Conservation (phyloP, 2,888 invertebrate genomes). For the Reticulitermes lucifugus region DNA sequence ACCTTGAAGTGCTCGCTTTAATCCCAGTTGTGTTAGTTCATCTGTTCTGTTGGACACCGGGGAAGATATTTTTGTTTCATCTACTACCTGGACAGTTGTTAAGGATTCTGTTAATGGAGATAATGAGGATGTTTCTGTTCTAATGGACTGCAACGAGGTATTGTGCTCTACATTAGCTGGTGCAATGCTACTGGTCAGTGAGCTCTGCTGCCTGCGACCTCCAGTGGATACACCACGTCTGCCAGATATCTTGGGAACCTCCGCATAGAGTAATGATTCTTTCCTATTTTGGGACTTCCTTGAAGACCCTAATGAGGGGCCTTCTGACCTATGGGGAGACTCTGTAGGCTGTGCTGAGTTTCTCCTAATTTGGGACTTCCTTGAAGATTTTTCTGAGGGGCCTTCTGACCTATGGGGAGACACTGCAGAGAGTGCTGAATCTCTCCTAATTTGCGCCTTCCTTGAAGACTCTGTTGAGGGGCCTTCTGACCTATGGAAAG, state of each 20-base stretch:
- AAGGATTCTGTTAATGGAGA: not conserved
- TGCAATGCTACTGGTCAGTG: not conserved
- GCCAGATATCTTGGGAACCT: constrained; percentile 4
- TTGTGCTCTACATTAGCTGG: not conserved
- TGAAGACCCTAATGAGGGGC: not conserved
- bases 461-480: constrained; percentile 1
- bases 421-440: not conserved
- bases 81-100: not conserved
- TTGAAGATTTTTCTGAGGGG: not conserved
- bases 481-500: not conserved
- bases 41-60: not conserved
- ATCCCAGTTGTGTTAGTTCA: not conserved
- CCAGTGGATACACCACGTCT: not conserved
- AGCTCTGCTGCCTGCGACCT: not conserved
- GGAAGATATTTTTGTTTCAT: not conserved
- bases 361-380: not conserved
- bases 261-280: not conserved
- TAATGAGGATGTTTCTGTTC: not conserved
- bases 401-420: not conserved
- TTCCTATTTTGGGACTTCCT: not conserved
- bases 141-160: not conserved
- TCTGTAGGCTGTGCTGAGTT: not conserved
- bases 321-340: not conserved
- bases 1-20: not conserved
- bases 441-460: not conserved